Evolutionary conservation across 37 sponge, comb jelly and placozoan species (phyloP).

Genomic region (Eunapius fragilis): DNA sequence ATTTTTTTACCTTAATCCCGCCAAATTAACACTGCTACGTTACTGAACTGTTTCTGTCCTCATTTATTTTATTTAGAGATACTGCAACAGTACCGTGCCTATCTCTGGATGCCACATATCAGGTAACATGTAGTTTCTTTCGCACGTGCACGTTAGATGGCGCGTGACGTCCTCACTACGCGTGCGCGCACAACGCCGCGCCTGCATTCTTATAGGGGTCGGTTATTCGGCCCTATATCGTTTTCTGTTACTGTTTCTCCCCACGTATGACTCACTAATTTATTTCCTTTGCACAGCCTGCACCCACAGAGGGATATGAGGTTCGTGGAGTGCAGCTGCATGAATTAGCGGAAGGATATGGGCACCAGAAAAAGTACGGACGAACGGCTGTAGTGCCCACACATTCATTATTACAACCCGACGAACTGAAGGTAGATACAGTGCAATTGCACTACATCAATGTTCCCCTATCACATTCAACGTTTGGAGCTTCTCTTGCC

Average conservation of each 20-base stretch:
- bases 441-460: not conserved
- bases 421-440: not conserved
- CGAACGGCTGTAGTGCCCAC: not conserved
- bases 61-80: not conserved
- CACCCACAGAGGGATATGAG: not conserved
- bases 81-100: not conserved
- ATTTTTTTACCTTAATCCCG: too few species aligned
- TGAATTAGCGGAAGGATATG: not conserved
- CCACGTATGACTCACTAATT: not conserved
- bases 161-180: too few species aligned
- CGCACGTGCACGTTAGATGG: too few species aligned
- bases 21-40: too few species aligned
- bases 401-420: not conserved
- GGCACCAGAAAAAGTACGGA: not conserved
- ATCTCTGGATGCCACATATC: not conserved
- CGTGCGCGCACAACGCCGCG: too few species aligned
- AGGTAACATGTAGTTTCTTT: not conserved
- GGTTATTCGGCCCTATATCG: too few species aligned
- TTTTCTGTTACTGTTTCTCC: too few species aligned
- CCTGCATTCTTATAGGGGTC: too few species aligned
- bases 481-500: not conserved
- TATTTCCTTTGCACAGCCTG: not conserved
- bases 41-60: too few species aligned
- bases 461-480: not conserved
- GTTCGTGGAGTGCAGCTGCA: not conserved